Conservation (phyloP, 1,140 invertebrate species). For the Pygmarrhopalites habei region DNA sequence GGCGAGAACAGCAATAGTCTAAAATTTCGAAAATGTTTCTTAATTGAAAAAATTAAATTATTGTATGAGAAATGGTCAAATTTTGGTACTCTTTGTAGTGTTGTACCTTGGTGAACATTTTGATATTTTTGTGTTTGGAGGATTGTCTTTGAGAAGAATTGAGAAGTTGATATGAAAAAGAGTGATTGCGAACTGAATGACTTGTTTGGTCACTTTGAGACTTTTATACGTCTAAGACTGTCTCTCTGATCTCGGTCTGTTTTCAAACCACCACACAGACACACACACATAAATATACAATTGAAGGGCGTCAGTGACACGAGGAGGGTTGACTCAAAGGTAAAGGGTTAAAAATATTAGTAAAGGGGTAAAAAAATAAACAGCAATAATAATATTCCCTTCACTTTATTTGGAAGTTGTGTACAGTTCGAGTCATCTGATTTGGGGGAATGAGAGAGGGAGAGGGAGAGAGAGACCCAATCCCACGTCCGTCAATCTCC, state of each 20-base stretch:
- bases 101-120: slow-evolving; percentile 29
- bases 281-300: neutral
- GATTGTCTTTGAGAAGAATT: slow-evolving; percentile 11
- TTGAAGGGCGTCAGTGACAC: neutral
- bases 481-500: too few species aligned
- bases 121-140: slow-evolving; percentile 12
- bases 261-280: too few species aligned
- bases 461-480: too few species aligned
- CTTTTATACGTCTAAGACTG: slow-evolving; percentile 9
- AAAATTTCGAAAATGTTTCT: too few species aligned
- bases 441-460: too few species aligned
- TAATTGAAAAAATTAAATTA: neutral
- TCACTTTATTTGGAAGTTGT: too few species aligned
- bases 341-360: neutral
- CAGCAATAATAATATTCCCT: too few species aligned
- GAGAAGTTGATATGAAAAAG: slow-evolving; percentile 5
- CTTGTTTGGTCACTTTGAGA: slow-evolving; percentile 2
- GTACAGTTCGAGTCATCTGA: too few species aligned
- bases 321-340: neutral
- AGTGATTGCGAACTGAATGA: slow-evolving; percentile 22
- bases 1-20: slow-evolving; percentile 8
- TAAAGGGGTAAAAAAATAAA: too few species aligned
- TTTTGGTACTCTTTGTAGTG: neutral
- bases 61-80: neutral
- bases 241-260: neutral